Evolutionary conservation across 2,113 vertebrate species (phyloP).

Genomic region (Perognathus longimembris): DNA sequence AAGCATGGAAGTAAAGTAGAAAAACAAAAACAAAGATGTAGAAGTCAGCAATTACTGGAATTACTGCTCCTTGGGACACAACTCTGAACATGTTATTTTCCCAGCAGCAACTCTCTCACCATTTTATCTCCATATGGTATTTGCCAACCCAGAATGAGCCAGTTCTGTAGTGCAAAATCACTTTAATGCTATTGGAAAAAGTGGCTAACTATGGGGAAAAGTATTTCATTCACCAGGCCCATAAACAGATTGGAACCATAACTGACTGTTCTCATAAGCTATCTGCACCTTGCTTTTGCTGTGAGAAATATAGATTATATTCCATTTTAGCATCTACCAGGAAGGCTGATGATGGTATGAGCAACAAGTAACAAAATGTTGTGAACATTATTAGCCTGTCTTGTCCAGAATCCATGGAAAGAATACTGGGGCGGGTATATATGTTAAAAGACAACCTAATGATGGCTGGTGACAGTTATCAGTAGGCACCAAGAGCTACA

Average conservation of each 20-base stretch:
- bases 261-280: background rate
- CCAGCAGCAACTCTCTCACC: slow-evolving; percentile 62
- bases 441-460: background rate
- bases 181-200: slow-evolving; percentile 27
- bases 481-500: background rate
- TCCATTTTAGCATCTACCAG: background rate
- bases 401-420: background rate
- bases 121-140: slow-evolving; percentile 63
- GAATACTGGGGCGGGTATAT: background rate
- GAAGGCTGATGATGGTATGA: background rate
- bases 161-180: slow-evolving; percentile 47
- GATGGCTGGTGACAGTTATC: background rate
- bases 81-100: slow-evolving; percentile 68
- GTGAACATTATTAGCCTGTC: background rate
- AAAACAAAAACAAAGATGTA: slow-evolving; percentile 71
- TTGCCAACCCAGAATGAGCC: slow-evolving; percentile 54
- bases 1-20: slow-evolving; percentile 41
- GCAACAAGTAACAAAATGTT: background rate
- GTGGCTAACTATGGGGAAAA: slow-evolving; percentile 1
- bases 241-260: background rate
- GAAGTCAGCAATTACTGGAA: slow-evolving; percentile 69
- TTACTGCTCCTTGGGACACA: slow-evolving; percentile 59
- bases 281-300: background rate
- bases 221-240: background rate
- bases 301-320: background rate